These are phyloP conservation scores for Thelaira solivaga DNA, from an alignment of 2,888 invertebrate genomes.

Conservation along the genomic window DNA sequence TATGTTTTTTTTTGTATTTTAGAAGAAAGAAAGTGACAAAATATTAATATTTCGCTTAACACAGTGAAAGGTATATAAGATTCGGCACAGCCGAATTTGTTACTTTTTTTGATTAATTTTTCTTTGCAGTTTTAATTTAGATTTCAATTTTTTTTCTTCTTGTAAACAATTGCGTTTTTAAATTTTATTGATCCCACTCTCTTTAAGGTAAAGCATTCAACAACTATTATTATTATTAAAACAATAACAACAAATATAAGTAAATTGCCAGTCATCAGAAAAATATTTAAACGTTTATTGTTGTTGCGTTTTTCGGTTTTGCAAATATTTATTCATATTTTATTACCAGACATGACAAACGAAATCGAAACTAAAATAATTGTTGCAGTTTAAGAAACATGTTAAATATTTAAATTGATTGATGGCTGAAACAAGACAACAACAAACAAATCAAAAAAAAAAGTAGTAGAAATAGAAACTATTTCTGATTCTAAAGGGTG, in stretches of 20 bases:
- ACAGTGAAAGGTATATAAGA: too few species aligned
- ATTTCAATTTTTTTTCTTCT: too few species aligned
- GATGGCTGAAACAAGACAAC: background rate
- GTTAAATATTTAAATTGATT: background rate
- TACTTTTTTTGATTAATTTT: too few species aligned
- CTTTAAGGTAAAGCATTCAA: background rate
- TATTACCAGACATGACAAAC: conserved; percentile 13
- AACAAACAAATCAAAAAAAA: too few species aligned
- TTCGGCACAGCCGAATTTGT: too few species aligned
- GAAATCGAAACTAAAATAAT: conserved; percentile 30
- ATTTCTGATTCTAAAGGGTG: too few species aligned
- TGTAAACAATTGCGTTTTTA: background rate
- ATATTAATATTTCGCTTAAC: too few species aligned
- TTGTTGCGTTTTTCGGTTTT: too few species aligned
- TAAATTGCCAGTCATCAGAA: background rate
- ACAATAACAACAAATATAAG: background rate
- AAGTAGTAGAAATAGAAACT: too few species aligned
- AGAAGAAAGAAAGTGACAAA: too few species aligned
- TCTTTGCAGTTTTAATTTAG: too few species aligned
- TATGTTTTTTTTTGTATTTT: too few species aligned
- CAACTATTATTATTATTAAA: conserved; percentile 16
- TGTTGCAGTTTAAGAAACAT: background rate
- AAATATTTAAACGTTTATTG: conserved; percentile 1
- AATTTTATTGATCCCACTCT: background rate
- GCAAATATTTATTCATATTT: conserved; percentile 12